Base-by-base conservation (phyloP, 2,113 vertebrate species). In the Galemys pyrenaicus region DNA sequence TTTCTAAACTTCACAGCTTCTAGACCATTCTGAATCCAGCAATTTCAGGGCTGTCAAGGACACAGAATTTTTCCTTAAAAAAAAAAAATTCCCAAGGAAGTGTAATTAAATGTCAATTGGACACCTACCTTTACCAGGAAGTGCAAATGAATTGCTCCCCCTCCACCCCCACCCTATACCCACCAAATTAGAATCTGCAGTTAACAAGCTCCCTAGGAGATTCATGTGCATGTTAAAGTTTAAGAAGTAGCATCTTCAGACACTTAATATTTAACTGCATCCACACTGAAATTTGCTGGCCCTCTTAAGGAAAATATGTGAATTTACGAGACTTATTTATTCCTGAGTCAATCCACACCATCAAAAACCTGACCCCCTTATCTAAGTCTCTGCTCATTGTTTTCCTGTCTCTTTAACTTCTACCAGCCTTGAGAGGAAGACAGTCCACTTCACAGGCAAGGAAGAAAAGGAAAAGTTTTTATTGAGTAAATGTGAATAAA, bases 221-320 rank as follows among this genome's bases (percentile, higher is more conserved):
- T 3, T 11, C 17, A 0, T 1, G 0, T 2, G 22, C 35, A 22
- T 4, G 8, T 5, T 3, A 19, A 60, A 16, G 49, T 20, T 30
- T 39, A 35, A 77, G 35, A 54, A 70, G 60, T 0, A 39, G 35
- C n/a, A 26, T 37, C 93, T 71, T 51, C 75, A 35, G 78, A 51
- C 19, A 56, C 30, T 71, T 74, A 75, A 80, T 60, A 26, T 71
- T 56, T 68, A 85, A 56, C 70, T 39, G 9, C 16, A 46, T 89
- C 46, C 19, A 20, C 44, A 73, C 41, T 15, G 56, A 85, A 56
- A 44, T 6, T 0, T n/a, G 39, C n/a, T 44, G 44, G 65, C 20
- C 30, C 85, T 70, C 84, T 77, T 77, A 49, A 64, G 81, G 64
- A 92, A 70, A 75, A 41, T n/a, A 22, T 87, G 67, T 11, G 22